A percentile compares a stretch with the other conserved stretches of the same genome.
Conservation (phyloP, 1,140 invertebrate species). For the Littorina saxatilis region DNA sequence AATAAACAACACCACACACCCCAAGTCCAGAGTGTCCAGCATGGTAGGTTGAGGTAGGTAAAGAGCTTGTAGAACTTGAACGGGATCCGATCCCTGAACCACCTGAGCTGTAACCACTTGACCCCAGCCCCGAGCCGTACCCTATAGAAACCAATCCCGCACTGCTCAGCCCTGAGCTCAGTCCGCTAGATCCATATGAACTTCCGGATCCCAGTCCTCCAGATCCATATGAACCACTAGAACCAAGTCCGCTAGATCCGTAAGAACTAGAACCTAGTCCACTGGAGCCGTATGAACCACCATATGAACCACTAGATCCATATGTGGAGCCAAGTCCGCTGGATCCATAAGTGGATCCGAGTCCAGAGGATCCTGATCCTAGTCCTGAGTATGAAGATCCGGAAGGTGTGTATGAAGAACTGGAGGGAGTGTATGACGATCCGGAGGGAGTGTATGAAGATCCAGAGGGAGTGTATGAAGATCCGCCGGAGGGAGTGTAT, state of each 20-base stretch:
- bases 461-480: slow-evolving; percentile 1
- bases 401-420: neutral
- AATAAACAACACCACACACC: slow-evolving; percentile 24
- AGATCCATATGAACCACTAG: neutral
- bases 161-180: neutral
- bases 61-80: slow-evolving; percentile 34
- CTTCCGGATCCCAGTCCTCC: neutral
- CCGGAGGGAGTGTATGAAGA: slow-evolving; percentile 11
- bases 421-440: slow-evolving; percentile 14
- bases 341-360: neutral
- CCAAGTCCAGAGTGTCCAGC: slow-evolving; percentile 31
- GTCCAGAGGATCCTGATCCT: neutral
- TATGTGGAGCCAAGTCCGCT: neutral
- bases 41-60: slow-evolving; percentile 32
- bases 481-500: neutral
- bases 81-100: slow-evolving; percentile 18
- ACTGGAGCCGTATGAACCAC: too few relatives aligned
- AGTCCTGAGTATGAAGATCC: neutral
- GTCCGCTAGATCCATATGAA: neutral
- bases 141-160: neutral
- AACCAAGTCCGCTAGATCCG: neutral
- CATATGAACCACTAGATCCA: neutral
- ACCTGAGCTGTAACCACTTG: slow-evolving; percentile 31
- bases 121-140: neutral
- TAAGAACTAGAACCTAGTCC: too few relatives aligned